Evolutionary conservation across 2,888 invertebrate species (phyloP), one percentile per base, ranked within the genome.

Genomic region (Andrena haemorrhoa): DNA sequence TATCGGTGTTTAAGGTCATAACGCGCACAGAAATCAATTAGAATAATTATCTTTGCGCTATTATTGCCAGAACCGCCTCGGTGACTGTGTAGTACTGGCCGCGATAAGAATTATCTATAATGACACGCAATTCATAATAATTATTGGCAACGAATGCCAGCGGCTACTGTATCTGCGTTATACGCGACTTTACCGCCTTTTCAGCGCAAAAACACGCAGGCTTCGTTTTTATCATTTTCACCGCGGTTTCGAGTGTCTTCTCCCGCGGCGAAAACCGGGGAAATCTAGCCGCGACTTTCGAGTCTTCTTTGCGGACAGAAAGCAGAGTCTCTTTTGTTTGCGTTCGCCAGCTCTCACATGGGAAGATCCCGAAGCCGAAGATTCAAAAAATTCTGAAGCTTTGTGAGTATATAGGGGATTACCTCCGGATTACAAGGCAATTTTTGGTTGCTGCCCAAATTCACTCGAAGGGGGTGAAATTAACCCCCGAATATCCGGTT

Each of bases 21-120:
- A 64, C 49, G 41, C 7, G 33, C 20, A 2, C 26, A 12, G 16
- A 47, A 70, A 29, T 64, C 41, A 66, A 80, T 71, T 72, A 56
- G 26, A 49, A 76, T 72, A 73, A 49, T 66, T 77, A 77, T 60
- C 64, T 70, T 20, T 6, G 53, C 16, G 20, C 10, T 12, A 35
- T 41, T 16, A 31, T 16, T 33, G 31, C 26, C n/a, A 47, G 20
- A 53, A 64, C 7, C 61, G 49, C 26, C 23, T 49, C 47, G 73
- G 33, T 6, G 29, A 66, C 70, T 20, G 33, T 29, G 12, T n/a
- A 35, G 65, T 20, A 23, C 23, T 10, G 5, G 3, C 10, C 29
- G n/a, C 77, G 82, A 82, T 75, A 82, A 75, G n/a, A 26, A 8
- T 56, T 79, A 81, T 81, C 82, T 65, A 10, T 61, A 56, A 63